These are phyloP conservation scores for Ctenodactylus gundi DNA, from an alignment of 2,113 vertebrate genomes.

Conservation along the genomic window DNA sequence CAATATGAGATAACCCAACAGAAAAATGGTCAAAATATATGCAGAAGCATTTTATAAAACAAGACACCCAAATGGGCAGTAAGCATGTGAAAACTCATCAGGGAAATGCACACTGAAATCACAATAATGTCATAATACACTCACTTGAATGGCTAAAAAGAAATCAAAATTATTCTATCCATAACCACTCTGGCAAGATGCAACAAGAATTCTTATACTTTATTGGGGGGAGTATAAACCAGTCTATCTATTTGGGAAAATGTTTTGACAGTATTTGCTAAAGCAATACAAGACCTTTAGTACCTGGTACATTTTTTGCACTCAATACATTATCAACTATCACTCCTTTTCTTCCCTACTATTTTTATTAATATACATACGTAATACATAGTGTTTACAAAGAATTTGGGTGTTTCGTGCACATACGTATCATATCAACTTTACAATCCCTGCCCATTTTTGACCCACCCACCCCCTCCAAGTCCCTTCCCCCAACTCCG, in stretches of 20 bases:
- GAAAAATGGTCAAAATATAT: conserved; percentile 10
- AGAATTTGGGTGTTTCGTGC: no score
- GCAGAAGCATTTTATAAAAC: conserved; percentile 1
- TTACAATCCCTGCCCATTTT: no score
- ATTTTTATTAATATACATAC: no score
- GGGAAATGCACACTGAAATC: not conserved
- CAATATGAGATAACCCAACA: not conserved
- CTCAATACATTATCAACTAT: conserved; percentile 35
- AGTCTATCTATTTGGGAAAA: not conserved
- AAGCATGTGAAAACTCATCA: conserved; percentile 17
- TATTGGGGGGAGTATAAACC: not conserved
- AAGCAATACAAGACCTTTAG: conserved; percentile 3
- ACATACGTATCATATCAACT: no score
- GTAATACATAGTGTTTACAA: no score
- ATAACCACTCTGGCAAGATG: not conserved
- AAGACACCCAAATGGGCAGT: not conserved
- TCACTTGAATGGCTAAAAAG: conserved; percentile 27
- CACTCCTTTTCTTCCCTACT: no score
- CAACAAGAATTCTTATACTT: not conserved
- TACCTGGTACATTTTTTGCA: not conserved
- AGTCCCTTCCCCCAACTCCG: no score
- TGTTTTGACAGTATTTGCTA: not conserved
- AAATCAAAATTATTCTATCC: conserved; percentile 41
- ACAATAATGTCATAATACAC: not conserved
- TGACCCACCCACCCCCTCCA: no score